Percentiles rank a stretch among this genome's conserved stretches.
Conservation (phyloP, 1,140 invertebrate genomes). For the Phenacoccus solenopsis region DNA sequence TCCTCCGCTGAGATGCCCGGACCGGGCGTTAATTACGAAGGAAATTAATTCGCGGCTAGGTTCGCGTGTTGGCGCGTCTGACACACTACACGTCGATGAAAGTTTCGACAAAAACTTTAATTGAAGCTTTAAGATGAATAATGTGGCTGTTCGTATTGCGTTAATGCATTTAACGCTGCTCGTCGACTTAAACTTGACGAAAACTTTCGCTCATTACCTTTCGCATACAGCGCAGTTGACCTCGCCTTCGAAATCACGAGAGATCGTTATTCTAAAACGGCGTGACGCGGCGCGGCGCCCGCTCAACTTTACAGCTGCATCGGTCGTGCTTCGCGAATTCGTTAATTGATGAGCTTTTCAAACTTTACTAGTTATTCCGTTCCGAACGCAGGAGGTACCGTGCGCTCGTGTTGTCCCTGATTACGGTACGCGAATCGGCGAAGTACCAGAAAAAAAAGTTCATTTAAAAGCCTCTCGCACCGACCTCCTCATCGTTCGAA, state of each 20-base stretch:
- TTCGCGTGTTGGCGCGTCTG: too few relatives aligned
- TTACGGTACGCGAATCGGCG: too few relatives aligned
- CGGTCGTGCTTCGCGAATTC: slow-evolving; percentile 7
- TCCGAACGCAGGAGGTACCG: not conserved
- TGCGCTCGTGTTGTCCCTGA: not conserved
- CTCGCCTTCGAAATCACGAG: slow-evolving; percentile 7
- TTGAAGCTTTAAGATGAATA: slow-evolving; percentile 17
- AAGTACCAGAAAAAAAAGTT: not conserved
- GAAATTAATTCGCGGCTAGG: too few relatives aligned
- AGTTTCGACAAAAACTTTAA: slow-evolving; percentile 14
- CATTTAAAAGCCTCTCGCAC: not conserved
- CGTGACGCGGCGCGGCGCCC: too few relatives aligned
- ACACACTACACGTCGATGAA: too few relatives aligned
- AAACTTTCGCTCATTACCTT: slow-evolving; percentile 10
- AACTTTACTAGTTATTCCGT: not conserved
- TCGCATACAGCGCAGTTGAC: not conserved
- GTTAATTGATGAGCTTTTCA: slow-evolving; percentile 16
- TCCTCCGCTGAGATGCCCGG: too few relatives aligned
- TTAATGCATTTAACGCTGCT: not conserved
- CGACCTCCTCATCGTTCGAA: not conserved
- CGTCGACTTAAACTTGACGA: slow-evolving; percentile 8
- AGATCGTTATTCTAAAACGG: slow-evolving; percentile 15
- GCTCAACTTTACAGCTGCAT: slow-evolving; percentile 14
- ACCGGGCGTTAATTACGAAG: too few relatives aligned
- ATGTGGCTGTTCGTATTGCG: slow-evolving; percentile 5